Conservation (phyloP, 1,140 invertebrate genomes). For the Dinoponera quadriceps region DNA sequence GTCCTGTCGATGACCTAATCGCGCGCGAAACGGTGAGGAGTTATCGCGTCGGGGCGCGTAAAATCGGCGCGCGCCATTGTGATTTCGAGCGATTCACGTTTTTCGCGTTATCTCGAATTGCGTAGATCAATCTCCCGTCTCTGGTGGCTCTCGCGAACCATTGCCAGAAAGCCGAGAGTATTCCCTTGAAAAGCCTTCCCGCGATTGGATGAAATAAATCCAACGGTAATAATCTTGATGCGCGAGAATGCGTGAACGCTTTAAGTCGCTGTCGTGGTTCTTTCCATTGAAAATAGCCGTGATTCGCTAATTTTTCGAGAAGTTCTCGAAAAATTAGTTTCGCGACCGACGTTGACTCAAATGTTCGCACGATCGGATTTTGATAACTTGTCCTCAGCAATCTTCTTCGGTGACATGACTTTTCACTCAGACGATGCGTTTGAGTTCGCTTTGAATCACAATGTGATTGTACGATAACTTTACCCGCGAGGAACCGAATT, state of each 20-base stretch:
- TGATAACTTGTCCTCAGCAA: background rate
- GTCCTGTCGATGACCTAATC: slow-evolving; percentile 52
- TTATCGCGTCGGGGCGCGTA: slow-evolving; percentile 4
- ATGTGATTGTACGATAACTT: no score
- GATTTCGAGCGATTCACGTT: slow-evolving; percentile 41
- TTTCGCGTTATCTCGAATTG: slow-evolving; percentile 24
- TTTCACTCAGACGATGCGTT: no score
- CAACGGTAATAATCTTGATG: background rate
- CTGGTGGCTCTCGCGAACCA: slow-evolving; percentile 10
- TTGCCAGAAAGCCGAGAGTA: slow-evolving; percentile 48
- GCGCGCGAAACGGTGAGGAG: slow-evolving; percentile 30
- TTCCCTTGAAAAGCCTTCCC: slow-evolving; percentile 7
- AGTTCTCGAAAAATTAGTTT: background rate
- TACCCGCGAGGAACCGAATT: no score
- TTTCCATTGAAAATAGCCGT: background rate
- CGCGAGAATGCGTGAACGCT: background rate
- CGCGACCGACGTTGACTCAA: background rate
- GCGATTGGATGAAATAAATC: slow-evolving; percentile 43
- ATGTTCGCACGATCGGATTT: background rate
- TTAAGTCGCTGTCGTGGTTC: background rate
- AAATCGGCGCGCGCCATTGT: slow-evolving; percentile 17
- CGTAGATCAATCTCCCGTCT: slow-evolving; percentile 7
- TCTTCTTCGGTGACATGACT: no score
- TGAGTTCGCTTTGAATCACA: no score
- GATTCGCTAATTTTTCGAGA: background rate